Percentiles rank a stretch among this genome's conserved stretches.
Evolutionary conservation across 2,113 vertebrate species (phyloP).

Genomic region (Tapirus terrestris): DNA sequence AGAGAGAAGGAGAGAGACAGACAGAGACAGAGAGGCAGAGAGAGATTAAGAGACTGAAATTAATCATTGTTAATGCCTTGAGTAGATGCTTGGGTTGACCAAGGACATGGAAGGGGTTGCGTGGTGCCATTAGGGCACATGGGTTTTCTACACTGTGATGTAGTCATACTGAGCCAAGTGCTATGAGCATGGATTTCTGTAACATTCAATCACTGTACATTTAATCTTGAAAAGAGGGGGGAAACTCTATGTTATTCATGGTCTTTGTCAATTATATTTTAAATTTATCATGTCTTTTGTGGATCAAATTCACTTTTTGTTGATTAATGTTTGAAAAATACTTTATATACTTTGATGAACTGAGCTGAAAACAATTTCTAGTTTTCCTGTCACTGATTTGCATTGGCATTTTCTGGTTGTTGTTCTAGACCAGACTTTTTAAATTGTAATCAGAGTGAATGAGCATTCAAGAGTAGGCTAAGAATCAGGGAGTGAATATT

Average conservation of each 20-base stretch:
- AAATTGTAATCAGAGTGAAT: neutral
- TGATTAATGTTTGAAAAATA: slow-evolving; percentile 2
- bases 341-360: neutral
- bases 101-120: neutral
- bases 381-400: neutral
- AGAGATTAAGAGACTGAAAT: neutral
- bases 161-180: neutral
- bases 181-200: neutral
- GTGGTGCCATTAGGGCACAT: neutral
- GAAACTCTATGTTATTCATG: neutral
- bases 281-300: neutral
- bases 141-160: neutral
- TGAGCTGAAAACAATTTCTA: slow-evolving; percentile 3
- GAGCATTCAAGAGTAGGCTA: neutral
- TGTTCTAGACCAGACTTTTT: neutral
- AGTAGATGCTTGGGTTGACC: neutral
- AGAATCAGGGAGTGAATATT: neutral
- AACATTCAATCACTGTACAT: neutral
- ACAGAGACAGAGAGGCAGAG: neutral
- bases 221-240: neutral
- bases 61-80: neutral
- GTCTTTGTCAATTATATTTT: neutral
- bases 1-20: neutral
- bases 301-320: neutral
- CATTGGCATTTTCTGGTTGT: neutral